Evolutionary conservation across 2,113 vertebrate genomes (phyloP), one percentile per base, ranked within the genome.

Genomic region (Puffinus mauretanicus): DNA sequence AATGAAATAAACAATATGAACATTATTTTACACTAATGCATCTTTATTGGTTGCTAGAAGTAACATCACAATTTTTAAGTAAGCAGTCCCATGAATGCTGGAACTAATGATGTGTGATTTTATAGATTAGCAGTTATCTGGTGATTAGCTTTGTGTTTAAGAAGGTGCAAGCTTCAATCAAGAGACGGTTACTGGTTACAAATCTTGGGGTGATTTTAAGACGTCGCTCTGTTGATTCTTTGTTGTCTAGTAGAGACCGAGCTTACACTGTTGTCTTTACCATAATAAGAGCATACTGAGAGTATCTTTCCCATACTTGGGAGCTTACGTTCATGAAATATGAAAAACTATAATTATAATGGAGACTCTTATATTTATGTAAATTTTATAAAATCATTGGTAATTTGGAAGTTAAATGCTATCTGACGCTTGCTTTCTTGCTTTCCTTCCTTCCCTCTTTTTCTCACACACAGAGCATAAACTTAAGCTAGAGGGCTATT

Each of bases 91-190:
- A 34, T 75, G 51, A 92, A 55, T 58, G 9, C 10, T 81, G 55
- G n/a, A 95, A 89, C 38, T 73, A 91, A 94, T 71, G 32, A 67
- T 86, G 10, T 84, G n/a, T 78, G 29, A 84, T 78, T 93, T 87
- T 84, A 66, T 55, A 25, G 64, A 93, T 89, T 91, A 82, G 10
- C 16, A 84, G 58, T 91, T 89, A 89, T 13, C 17, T 70, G 16
- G 40, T 83, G 58, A 88, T 83, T 77, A 86, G 25, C 40, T 97
- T 82, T 80, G 6, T 72, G 71, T 73, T 19, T 94, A 61, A 66
- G 49, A 93, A 82, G n/a, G 15, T 60, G 12, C 9, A 82, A 94
- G 60, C 15, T 85, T 69, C 57, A 85, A 15, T 72, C 78, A 82
- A 62, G 61, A 64, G 25, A 42, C 17, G 64, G 27, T 57, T 82